Evolutionary conservation across 2,113 vertebrate genomes (phyloP).

Genomic region (Gila orcuttii): DNA sequence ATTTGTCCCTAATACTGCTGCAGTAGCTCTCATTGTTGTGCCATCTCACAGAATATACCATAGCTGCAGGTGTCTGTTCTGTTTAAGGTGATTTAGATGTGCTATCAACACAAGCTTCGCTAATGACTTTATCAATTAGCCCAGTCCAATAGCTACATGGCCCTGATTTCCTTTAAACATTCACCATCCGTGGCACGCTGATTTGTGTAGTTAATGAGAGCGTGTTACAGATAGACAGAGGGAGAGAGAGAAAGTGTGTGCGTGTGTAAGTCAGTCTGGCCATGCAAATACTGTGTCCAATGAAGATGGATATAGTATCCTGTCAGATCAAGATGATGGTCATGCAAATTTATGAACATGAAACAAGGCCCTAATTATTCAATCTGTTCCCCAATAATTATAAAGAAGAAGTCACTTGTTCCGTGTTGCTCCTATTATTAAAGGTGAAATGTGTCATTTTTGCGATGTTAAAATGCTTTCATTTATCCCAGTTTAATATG

Average conservation of each 20-base stretch:
- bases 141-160: conserved; percentile 86
- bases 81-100: conserved; percentile 41
- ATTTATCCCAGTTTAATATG: neutral
- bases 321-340: conserved; percentile 34
- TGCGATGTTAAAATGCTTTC: conserved; percentile 7
- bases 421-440: neutral
- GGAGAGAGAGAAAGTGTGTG: neutral
- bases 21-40: conserved; percentile 22
- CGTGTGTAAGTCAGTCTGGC: neutral
- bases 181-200: conserved; percentile 60
- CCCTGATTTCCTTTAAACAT: conserved; percentile 88
- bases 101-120: conserved; percentile 38
- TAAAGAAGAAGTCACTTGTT: conserved; percentile 19
- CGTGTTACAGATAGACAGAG: conserved; percentile 1
- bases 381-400: conserved; percentile 31
- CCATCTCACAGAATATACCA: conserved; percentile 9
- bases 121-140: conserved; percentile 98
- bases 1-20: neutral
- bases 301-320: conserved; percentile 32
- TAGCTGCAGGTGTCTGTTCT: conserved; percentile 36
- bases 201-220: conserved; percentile 68
- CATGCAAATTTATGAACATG: conserved; percentile 37
- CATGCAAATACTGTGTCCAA: conserved; percentile 50
- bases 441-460: conserved; percentile 27
- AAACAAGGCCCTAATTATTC: conserved; percentile 31